Evolutionary conservation across 23 tunicate genomes (phyloP).

Genomic region (Clavelina lepadiformis): DNA sequence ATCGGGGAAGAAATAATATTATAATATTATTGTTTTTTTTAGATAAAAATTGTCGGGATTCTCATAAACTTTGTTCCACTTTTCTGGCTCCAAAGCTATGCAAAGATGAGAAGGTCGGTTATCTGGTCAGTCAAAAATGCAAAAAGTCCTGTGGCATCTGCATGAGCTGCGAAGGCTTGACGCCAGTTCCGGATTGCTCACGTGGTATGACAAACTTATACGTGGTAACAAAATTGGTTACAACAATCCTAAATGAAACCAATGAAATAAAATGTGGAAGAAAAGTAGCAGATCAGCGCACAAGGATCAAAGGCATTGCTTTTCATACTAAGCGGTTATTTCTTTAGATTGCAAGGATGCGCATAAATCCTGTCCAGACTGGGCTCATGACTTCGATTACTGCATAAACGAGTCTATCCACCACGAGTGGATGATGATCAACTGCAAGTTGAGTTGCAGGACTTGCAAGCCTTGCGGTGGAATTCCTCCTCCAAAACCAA

Average conservation of each 20-base stretch:
- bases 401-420: conserved; percentile 6
- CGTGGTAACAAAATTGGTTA: background rate
- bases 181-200: conserved; percentile 15
- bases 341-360: conserved; percentile 12
- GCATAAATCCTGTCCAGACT: background rate
- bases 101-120: too few species aligned
- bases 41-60: too few species aligned
- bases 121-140: too few species aligned
- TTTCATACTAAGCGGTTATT: too few species aligned
- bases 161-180: conserved; percentile 4
- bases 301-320: too few species aligned
- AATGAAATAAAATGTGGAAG: background rate
- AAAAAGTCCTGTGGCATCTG: conserved; percentile 16
- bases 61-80: too few species aligned
- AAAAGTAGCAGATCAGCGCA: background rate
- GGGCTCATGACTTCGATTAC: background rate
- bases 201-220: conserved; percentile 3
- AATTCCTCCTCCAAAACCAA: conserved; percentile 14
- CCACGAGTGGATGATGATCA: conserved; percentile 13
- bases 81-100: too few species aligned
- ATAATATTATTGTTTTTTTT: too few species aligned
- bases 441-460: conserved; percentile 7
- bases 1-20: too few species aligned
- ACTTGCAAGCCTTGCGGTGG: conserved; percentile 5
- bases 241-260: background rate